phyloP scores from a whole-genome alignment of 2,113 vertebrate species.

The Penelope pileata region DNA sequence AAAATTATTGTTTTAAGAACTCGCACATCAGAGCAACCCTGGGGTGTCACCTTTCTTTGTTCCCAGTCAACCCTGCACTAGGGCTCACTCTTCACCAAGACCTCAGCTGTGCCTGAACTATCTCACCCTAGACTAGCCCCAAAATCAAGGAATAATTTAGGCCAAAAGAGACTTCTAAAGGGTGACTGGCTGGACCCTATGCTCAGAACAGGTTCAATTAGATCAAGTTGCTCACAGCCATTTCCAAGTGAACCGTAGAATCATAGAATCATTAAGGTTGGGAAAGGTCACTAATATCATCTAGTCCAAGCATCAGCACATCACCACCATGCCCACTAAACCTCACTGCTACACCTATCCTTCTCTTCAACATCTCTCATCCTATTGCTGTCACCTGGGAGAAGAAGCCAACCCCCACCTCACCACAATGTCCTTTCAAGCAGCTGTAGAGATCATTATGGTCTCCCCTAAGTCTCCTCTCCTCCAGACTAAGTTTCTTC shows the following conservation, averaged over 20 bases:
- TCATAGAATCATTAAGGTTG: no score
- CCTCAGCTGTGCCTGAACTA: not conserved
- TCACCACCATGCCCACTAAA: no score
- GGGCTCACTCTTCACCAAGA: not conserved
- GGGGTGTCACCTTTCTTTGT: not conserved
- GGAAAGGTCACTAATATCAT: no score
- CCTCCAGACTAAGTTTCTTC: no score
- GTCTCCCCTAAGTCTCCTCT: no score
- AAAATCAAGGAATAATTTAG: not conserved
- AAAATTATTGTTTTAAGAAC: not conserved
- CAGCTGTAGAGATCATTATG: no score
- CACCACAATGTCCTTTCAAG: no score
- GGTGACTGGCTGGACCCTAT: accelerated
- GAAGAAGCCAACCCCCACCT: no score
- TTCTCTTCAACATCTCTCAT: no score
- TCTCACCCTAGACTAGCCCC: not conserved
- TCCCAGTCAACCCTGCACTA: not conserved
- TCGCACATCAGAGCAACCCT: not conserved
- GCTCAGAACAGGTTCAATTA: not conserved
- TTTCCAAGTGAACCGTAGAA: not conserved
- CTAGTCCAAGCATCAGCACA: no score
- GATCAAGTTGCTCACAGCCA: not conserved
- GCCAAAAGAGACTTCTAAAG: not conserved
- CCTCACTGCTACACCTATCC: no score
- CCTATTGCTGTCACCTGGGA: no score